A percentile compares a stretch with the other conserved stretches of the same genome.
Evolutionary conservation across 2,797 vertebrate genomes (phyloP).

Genomic region (Acanthis flammea): DNA sequence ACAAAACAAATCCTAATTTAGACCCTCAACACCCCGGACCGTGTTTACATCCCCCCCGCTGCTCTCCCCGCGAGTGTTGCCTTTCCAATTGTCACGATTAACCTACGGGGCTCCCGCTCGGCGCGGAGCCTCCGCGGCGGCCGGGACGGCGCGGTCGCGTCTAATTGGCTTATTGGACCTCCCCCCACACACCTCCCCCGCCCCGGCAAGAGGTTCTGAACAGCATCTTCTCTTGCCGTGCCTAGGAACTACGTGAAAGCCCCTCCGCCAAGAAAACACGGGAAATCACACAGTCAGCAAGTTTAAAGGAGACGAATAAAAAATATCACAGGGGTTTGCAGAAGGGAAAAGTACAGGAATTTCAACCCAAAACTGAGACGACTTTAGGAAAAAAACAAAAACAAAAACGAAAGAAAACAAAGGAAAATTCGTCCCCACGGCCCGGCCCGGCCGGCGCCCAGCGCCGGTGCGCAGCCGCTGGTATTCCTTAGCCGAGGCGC

Average conservation of each 20-base stretch:
- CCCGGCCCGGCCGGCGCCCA: too few relatives aligned
- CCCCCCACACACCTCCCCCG: neutral
- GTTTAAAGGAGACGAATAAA: neutral
- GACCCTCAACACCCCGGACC: neutral
- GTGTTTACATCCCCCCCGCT: slow-evolving; percentile 44
- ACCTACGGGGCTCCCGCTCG: neutral
- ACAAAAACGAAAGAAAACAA: neutral
- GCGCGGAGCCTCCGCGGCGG: neutral
- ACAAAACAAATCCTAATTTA: slow-evolving; percentile 42
- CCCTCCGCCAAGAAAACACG: neutral
- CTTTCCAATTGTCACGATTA: slow-evolving; percentile 39
- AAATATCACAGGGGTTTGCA: neutral
- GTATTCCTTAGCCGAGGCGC: neutral
- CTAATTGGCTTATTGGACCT: slow-evolving; percentile 30
- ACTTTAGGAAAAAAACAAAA: neutral
- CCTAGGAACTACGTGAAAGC: neutral
- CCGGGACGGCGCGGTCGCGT: neutral
- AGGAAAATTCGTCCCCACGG: neutral
- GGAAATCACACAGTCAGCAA: neutral
- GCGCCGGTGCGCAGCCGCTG: neutral
- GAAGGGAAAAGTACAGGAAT: neutral
- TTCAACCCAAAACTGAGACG: neutral
- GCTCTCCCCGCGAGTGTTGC: slow-evolving; percentile 1
- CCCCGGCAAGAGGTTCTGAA: neutral
- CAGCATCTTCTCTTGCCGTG: neutral